phyloP scores from a whole-genome alignment of 2,888 invertebrate genomes.

The Drosophila yooni region DNA sequence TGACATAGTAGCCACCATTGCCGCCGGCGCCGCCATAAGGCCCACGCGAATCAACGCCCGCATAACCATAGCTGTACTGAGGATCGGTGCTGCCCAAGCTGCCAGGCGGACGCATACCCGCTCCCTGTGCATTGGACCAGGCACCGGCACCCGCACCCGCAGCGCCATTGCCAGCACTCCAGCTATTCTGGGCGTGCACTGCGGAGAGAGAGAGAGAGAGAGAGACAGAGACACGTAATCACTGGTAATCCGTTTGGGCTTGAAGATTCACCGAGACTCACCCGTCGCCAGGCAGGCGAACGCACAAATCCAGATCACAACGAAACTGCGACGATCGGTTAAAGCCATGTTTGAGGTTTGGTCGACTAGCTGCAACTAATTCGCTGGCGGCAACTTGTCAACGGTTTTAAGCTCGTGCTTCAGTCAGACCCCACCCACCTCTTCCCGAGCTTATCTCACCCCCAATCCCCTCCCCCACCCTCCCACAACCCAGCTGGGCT shows the following conservation, averaged over 20 bases:
- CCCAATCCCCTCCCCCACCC: too few relatives aligned
- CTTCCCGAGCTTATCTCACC: background rate
- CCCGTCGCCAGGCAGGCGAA: conserved; percentile 46
- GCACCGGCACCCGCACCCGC: conserved; percentile 51
- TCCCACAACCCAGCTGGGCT: background rate
- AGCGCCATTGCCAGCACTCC: conserved; percentile 50
- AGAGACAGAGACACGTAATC: conserved; percentile 6
- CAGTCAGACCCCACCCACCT: conserved; percentile 6
- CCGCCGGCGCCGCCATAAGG: conserved; percentile 70
- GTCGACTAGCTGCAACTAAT: conserved; percentile 62
- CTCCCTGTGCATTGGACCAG: conserved; percentile 67
- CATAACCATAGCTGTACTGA: conserved; percentile 69
- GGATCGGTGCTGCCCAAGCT: conserved; percentile 56
- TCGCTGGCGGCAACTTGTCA: conserved; percentile 48
- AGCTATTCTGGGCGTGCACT: conserved; percentile 51
- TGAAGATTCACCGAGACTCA: conserved; percentile 42
- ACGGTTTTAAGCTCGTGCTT: conserved; percentile 73
- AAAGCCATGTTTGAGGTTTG: conserved; percentile 62
- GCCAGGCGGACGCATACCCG: conserved; percentile 67
- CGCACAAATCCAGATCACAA: conserved; percentile 28
- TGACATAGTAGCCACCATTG: conserved; percentile 69
- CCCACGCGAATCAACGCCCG: conserved; percentile 64
- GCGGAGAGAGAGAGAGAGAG: background rate
- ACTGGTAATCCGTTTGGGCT: conserved; percentile 43
- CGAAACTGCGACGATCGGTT: conserved; percentile 41